Conservation (phyloP, 2,888 invertebrate species). For the Tiliacea citrago region DNA sequence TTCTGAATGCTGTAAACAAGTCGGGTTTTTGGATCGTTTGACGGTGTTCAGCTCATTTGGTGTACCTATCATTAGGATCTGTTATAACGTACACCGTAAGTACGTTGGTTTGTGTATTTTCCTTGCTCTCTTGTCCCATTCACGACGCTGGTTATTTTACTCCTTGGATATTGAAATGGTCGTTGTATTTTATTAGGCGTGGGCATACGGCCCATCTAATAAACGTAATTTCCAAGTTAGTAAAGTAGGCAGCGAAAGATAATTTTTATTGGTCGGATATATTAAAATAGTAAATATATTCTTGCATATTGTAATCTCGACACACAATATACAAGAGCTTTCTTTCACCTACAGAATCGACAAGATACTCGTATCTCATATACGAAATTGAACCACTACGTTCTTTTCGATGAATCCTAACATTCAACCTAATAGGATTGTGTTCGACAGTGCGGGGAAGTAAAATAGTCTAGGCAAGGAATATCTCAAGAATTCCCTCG, state of each 20-base stretch:
- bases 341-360: neutral
- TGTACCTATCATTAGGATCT: neutral
- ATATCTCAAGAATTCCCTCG: conserved; percentile 41
- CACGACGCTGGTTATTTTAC: too few species aligned
- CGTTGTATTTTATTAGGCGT: neutral
- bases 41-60: neutral
- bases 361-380: neutral
- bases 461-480: conserved; percentile 26
- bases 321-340: neutral
- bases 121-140: neutral
- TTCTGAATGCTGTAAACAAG: conserved; percentile 26
- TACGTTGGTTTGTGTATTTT: neutral
- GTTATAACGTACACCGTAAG: too few species aligned
- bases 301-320: neutral
- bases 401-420: conserved; percentile 21
- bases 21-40: conserved; percentile 16
- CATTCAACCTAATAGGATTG: conserved; percentile 27
- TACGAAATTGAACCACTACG: neutral
- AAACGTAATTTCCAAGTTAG: neutral
- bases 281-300: conserved; percentile 1
- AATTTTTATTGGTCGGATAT: neutral
- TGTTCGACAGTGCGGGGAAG: conserved; percentile 24
- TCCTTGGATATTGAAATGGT: neutral
- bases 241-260: too few species aligned
- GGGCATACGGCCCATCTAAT: neutral